Evolutionary conservation across 2,797 vertebrate species (phyloP).

Genomic region (Paratrypauchen microcephalus): DNA sequence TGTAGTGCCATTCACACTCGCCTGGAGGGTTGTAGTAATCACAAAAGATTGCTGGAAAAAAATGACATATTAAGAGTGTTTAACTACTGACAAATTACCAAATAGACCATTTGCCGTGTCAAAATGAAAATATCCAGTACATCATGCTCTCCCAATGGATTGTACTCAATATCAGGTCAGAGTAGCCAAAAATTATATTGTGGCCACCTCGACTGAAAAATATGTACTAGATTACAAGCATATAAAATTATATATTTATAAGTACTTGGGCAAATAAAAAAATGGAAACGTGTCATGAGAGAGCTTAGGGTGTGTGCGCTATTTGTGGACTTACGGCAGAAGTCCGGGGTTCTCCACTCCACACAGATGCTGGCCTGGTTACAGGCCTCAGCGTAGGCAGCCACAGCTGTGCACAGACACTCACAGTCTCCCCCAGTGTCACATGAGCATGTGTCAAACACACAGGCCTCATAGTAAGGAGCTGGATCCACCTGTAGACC

Average conservation of each 20-base stretch:
- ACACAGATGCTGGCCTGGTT: constrained; percentile 78
- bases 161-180: neutral
- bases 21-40: constrained; percentile 86
- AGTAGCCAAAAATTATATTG: neutral
- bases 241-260: neutral
- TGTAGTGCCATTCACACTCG: constrained; percentile 88
- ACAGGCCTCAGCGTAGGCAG: constrained; percentile 82
- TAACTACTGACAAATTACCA: neutral
- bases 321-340: constrained; percentile 78
- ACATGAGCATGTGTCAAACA: constrained; percentile 85
- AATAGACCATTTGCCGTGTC: neutral
- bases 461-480: constrained; percentile 81
- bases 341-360: constrained; percentile 81
- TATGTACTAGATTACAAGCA: neutral
- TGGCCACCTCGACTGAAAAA: neutral
- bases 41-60: constrained; percentile 86
- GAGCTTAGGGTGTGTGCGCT: neutral
- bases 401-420: constrained; percentile 84
- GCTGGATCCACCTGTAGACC: constrained; percentile 79
- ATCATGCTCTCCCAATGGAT: neutral
- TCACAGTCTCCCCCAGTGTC: constrained; percentile 83
- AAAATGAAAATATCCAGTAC: too few species aligned
- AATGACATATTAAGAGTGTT: neutral
- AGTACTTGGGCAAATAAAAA: neutral
- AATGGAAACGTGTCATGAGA: too few species aligned